These are phyloP conservation scores for Sebastes trivittatus DNA, from an alignment of 2,797 vertebrate genomes.

Conservation along the genomic window DNA sequence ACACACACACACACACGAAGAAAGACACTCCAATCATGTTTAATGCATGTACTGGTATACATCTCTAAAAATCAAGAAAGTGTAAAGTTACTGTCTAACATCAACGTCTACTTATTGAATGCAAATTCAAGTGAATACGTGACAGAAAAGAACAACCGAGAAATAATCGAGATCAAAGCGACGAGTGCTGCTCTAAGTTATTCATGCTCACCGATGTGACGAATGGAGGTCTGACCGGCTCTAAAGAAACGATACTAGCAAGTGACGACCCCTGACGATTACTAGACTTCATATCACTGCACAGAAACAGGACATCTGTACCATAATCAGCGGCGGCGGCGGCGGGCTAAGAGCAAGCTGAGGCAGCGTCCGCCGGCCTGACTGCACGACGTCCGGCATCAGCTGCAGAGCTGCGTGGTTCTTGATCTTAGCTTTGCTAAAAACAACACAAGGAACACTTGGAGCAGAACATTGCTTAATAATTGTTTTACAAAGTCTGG, in stretches of 20 bases:
- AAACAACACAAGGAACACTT: slow-evolving; percentile 79
- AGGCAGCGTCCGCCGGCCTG: slow-evolving; percentile 33
- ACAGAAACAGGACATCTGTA: slow-evolving; percentile 75
- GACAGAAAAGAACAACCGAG: slow-evolving; percentile 72
- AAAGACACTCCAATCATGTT: slow-evolving; percentile 69
- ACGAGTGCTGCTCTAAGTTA: slow-evolving; percentile 58
- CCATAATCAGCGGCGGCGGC: slow-evolving; percentile 61
- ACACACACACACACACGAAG: slow-evolving; percentile 1
- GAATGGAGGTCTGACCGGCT: slow-evolving; percentile 48
- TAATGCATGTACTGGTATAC: slow-evolving; percentile 78
- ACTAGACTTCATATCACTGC: slow-evolving; percentile 77
- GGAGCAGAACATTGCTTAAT: slow-evolving; percentile 70
- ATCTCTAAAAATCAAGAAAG: slow-evolving; percentile 76
- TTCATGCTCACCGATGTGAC: slow-evolving; percentile 79
- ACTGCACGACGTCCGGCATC: slow-evolving; percentile 36
- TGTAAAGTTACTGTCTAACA: slow-evolving; percentile 72
- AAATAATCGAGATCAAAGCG: slow-evolving; percentile 55
- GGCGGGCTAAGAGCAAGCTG: slow-evolving; percentile 57
- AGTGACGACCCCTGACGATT: slow-evolving; percentile 66
- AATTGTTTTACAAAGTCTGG: slow-evolving; percentile 67
- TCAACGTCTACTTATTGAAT: slow-evolving; percentile 74
- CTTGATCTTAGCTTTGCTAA: slow-evolving; percentile 68
- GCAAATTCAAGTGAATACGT: slow-evolving; percentile 74
- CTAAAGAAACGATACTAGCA: slow-evolving; percentile 66
- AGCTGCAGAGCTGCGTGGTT: slow-evolving; percentile 55